Evolutionary conservation across 2,888 invertebrate species (phyloP), one percentile per base, ranked within the genome.

Genomic region (Tipula unca): DNA sequence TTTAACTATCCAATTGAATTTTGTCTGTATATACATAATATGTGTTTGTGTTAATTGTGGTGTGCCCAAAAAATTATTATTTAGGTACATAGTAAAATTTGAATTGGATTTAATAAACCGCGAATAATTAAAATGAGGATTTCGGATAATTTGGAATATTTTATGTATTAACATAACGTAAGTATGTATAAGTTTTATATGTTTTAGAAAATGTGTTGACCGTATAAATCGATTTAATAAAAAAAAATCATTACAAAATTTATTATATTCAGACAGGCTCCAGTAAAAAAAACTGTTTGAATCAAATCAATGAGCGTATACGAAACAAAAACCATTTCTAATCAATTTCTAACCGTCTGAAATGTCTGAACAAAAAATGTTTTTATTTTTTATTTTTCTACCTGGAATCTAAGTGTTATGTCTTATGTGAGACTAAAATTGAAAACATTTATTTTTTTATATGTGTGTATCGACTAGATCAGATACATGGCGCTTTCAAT

Each of bases 271-370:
- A 69, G 48, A 17, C n/a, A 48, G n/a, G n/a, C 25, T 69, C 69
- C 25, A 69, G 69, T 69, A 69, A 25, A 69, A 69, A 69, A 69
- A 48, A 48, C 3, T 5, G 25, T 3, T 69, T 20, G 10, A 8
- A 69, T 69, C 69, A 25, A 48, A 69, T 69, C 25, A 69, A 25
- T 32, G 32, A 69, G 1, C 25, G 69, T 69, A 69, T 25, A 69
- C 25, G 25, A 2, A 69, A 69, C 69, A 69, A 69, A 69, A 69
- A 69, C 69, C 69, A 69, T 69, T 69, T 20, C 69, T 69, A 69
- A 69, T 69, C 69, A 69, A 69, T 69, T 69, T 69, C 69, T 69
- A 69, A 69, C 69, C 69, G 69, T 69, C 69, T 69, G 69, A 69
- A 69, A 69, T 25, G 25, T 25, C 69, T 69, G n/a, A n/a, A n/a